Base-by-base conservation (phyloP, 2,888 invertebrate species). In the Rhagium mordax region DNA sequence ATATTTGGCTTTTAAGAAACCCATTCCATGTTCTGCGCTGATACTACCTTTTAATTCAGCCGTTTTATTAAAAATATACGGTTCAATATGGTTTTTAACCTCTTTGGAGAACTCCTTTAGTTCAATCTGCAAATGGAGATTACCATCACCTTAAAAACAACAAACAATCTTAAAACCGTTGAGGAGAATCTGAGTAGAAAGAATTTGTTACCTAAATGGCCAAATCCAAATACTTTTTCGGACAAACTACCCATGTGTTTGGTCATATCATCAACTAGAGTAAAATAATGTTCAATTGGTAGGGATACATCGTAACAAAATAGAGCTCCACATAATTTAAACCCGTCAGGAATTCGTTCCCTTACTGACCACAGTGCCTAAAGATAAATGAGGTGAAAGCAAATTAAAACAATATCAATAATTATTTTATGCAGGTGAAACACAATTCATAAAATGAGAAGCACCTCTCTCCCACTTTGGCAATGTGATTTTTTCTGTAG, bases 11-110 rank as follows among this genome's bases (percentile, higher is more conserved):
- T 97, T 97, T 69, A 94, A 91, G 84, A 96, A 95, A 0, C 98
- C 99, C 49, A 99, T 92, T 0, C 99, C 99, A 87, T 99, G 99
- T 87, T 99, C 99, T 0, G 99, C 98, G 85, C 98, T 98, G 4
- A 96, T 91, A 81, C 98, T 98, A 1, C 99, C 98, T 10, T 91
- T 91, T 27, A 94, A 86, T 78, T 93, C 90, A 0, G 93, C 89
- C 0, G 96, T 94, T 89, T 95, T 95, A 86, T 98, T 95, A 85
- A 94, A 98, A 27, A 99, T 90, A 86, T 92, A 97, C 0, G 97
- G 96, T 85, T 98, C 98, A 70, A 98, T 89, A 74, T 90, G 88
- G 1, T 90, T 86, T 8, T 90, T 88, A 2, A 93, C 87, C 74
- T 91, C 91, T 41, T 90, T 87, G 48, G 88, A 90, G 83, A 91